Evolutionary conservation across 1,140 invertebrate genomes (phyloP).

Genomic region (Plodia interpunctella): DNA sequence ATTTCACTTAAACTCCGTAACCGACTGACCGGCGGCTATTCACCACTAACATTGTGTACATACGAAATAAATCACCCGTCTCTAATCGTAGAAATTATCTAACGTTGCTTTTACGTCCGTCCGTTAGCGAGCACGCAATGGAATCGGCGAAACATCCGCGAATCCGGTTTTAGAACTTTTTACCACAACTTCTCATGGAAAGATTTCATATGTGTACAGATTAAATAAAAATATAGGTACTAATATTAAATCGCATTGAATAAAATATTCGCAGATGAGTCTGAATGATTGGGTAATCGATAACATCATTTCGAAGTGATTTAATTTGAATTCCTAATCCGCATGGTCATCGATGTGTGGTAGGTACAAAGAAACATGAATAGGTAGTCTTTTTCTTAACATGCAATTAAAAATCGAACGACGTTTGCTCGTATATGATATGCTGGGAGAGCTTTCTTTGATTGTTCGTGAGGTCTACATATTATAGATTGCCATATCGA

Average conservation of each 20-base stretch:
- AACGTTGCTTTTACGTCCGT: slow-evolving; percentile 25
- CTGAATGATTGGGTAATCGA: too few relatives aligned
- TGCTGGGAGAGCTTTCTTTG: too few relatives aligned
- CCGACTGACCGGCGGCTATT: slow-evolving; percentile 30
- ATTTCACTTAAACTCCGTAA: slow-evolving; percentile 46
- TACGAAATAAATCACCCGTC: slow-evolving; percentile 26
- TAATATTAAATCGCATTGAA: not conserved
- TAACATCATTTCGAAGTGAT: too few relatives aligned
- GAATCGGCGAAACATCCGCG: slow-evolving; percentile 30
- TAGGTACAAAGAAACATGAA: too few relatives aligned
- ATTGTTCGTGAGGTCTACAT: too few relatives aligned
- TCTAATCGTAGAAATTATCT: slow-evolving; percentile 26
- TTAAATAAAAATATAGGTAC: too few relatives aligned
- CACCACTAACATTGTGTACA: slow-evolving; percentile 27
- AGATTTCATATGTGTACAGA: not conserved
- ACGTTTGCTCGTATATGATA: too few relatives aligned
- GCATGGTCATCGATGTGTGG: too few relatives aligned
- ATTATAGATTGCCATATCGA: too few relatives aligned
- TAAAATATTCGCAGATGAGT: not conserved
- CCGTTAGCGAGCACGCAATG: slow-evolving; percentile 15
- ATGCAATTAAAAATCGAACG: too few relatives aligned
- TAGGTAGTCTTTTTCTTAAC: too few relatives aligned
- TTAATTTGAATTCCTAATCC: too few relatives aligned
- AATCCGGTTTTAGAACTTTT: slow-evolving; percentile 23
- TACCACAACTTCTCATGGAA: not conserved